Evolutionary conservation across 2,888 invertebrate genomes (phyloP).

Genomic region (Uloborus plumipes): DNA sequence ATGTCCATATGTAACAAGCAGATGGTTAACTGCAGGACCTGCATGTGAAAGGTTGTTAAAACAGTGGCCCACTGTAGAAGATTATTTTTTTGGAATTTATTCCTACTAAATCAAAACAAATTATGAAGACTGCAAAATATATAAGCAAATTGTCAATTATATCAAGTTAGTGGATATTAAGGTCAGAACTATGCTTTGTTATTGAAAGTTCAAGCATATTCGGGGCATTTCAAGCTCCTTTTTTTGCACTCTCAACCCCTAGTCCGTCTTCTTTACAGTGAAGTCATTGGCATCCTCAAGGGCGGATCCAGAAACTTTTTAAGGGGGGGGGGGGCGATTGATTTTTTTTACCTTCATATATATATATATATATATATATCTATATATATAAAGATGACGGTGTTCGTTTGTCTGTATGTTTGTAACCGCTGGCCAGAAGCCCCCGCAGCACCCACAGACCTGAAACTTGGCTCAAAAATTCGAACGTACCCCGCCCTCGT

Average conservation of each 20-base stretch:
- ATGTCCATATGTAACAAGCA: not conserved
- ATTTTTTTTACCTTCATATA: no score
- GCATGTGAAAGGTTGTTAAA: not conserved
- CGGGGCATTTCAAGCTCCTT: not conserved
- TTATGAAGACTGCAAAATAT: slow-evolving; percentile 1
- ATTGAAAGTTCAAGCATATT: not conserved
- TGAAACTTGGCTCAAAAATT: no score
- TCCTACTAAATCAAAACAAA: not conserved
- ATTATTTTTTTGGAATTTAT: not conserved
- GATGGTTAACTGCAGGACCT: not conserved
- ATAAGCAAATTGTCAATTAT: not conserved
- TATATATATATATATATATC: no score
- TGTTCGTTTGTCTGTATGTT: no score
- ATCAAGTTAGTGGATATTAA: not conserved
- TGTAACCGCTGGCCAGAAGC: no score
- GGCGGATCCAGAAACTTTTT: no score
- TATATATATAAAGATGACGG: no score
- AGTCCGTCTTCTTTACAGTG: not conserved
- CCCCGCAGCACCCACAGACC: no score
- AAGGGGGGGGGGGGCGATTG: no score
- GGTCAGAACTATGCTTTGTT: not conserved
- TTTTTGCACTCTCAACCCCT: not conserved
- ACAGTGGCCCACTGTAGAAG: not conserved
- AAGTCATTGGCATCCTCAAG: not conserved
- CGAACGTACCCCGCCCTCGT: no score